Evolutionary conservation across 2,888 invertebrate species (phyloP).

Genomic region (Amblyjoppa fuscipennis): DNA sequence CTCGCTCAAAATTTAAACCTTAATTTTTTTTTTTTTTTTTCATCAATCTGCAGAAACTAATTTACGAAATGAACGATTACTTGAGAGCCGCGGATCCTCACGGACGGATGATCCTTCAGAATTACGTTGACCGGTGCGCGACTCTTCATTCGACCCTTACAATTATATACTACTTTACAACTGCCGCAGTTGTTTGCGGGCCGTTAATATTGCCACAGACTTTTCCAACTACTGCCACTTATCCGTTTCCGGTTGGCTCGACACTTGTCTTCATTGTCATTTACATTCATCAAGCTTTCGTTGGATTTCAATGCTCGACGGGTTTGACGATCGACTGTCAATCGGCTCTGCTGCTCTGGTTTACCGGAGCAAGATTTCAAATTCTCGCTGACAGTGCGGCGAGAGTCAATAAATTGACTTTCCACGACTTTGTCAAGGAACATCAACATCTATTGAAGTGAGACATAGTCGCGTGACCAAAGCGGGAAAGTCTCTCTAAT

Average conservation of each 20-base stretch:
- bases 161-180: constrained; percentile 55
- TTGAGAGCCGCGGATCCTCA: constrained; percentile 48
- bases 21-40: not conserved
- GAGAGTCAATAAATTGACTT: constrained; percentile 9
- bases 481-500: too few relatives aligned
- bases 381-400: constrained; percentile 38
- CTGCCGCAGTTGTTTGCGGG: constrained; percentile 61
- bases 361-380: constrained; percentile 68
- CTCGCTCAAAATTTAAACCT: not conserved
- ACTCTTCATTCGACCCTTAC: constrained; percentile 50
- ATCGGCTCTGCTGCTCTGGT: constrained; percentile 71
- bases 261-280: constrained; percentile 30
- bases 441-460: constrained; percentile 59
- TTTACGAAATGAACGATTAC: constrained; percentile 67
- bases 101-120: constrained; percentile 57
- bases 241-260: constrained; percentile 60
- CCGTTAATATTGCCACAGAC: constrained; percentile 65
- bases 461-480: not conserved
- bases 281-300: constrained; percentile 55
- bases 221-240: constrained; percentile 58
- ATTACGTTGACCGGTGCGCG: constrained; percentile 63
- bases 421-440: constrained; percentile 16
- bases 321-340: constrained; percentile 70
- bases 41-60: not conserved
- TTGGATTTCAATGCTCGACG: constrained; percentile 50